Evolutionary conservation across 2,113 vertebrate species (phyloP).

Genomic region (Parotia lawesii): DNA sequence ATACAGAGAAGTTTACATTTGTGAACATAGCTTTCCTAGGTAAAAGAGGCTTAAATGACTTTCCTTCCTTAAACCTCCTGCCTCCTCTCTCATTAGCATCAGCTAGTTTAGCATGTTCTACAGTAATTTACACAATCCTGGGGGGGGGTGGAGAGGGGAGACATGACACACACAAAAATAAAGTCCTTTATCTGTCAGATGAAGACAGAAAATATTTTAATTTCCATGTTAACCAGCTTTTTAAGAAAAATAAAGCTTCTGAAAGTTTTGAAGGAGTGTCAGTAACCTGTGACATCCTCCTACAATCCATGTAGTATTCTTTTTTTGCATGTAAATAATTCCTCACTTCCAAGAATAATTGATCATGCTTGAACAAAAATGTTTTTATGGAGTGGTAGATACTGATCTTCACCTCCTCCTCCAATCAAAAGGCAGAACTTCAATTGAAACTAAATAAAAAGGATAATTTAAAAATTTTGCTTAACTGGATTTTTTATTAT

Average conservation of each 20-base stretch:
- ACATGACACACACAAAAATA: background rate
- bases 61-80: background rate
- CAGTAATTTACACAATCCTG: background rate
- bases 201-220: background rate
- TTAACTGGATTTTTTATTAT: background rate
- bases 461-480: background rate
- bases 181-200: background rate
- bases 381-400: constrained; percentile 3
- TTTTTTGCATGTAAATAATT: background rate
- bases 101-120: background rate
- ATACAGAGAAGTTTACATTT: background rate
- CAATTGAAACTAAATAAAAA: background rate
- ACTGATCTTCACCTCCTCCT: background rate
- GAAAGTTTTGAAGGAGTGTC: background rate
- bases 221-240: background rate
- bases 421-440: background rate
- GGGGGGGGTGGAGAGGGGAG: rapidly evolving
- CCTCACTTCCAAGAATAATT: background rate
- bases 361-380: background rate
- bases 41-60: background rate
- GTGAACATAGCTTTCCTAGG: background rate
- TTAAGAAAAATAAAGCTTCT: background rate
- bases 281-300: background rate
- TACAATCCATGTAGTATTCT: background rate
- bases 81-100: background rate